Base-by-base conservation (phyloP, 2,113 vertebrate genomes). In the Tyto alba region DNA sequence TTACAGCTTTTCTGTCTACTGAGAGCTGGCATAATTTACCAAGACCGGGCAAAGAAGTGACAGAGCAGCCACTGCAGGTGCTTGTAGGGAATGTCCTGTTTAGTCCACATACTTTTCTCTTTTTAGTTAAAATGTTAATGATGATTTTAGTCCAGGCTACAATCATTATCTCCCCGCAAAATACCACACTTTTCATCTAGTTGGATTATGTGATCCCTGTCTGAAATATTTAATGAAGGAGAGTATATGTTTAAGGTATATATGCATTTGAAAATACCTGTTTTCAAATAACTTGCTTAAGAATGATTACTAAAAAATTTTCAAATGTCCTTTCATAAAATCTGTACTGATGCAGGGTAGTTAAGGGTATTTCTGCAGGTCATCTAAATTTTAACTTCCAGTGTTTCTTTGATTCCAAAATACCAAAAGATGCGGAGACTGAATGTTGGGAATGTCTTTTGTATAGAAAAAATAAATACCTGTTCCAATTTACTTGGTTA, bases 101-200 rank as follows among this genome's bases (percentile, higher is more conserved):
- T 97, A 95, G 94, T 96, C 89, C 88, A 86, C 53, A 59, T 95
- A 76, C 80, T 95, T 97, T 95, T 94, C 43, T 95, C 89, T 88
- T 97, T 97, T 97, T 94, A 96, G 85, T 97, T 97, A 96, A 98
- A 97, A 95, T 95, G 88, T 96, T 19, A 96, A 3, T 96, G 10
- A 93, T 96, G 66, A 96, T 95, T 98, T 97, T 95, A 97, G 60
- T 85, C 71, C 75, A 84, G 80, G 75, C 50, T 66, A 40, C 78
- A 82, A 36, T 95, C 27, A 36, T 52, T 89, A 56, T 23, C 11
- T 50, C 6, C 16, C 11, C 3, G 3, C 22, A 40, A 95, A 91
- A 64, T 76, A 48, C 78, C 67, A 56, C 87, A 78, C 63, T 95
- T 96, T 97, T 89, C n/a, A 84, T 72, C 67, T 78, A 85, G n/a